Evolutionary conservation across 2,113 vertebrate genomes (phyloP), one percentile per base, ranked within the genome.

Genomic region (Aythya baeri): DNA sequence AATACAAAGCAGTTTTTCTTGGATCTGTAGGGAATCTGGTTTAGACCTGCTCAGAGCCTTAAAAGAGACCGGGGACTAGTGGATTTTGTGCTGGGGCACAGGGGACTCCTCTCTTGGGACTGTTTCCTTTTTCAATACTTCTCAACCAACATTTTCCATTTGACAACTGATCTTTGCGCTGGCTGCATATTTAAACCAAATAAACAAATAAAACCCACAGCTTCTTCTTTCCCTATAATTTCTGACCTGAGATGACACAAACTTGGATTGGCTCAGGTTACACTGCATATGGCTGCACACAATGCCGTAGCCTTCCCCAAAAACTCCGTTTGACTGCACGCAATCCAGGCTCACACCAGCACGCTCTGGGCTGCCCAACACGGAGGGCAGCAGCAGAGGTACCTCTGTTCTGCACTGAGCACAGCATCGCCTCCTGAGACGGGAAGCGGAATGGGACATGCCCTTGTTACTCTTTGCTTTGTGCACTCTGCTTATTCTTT

Each of bases 201-300:
- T 83, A 96, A 96, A 91, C 92, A 95, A 96, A 91, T 91, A 95
- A 95, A 94, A 0, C 23, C 92, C 84, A 4, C 43, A 68, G 63
- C 73, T 94, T 81, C 63, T 94, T 93, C 94, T 77, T 89, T 67
- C 95, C 78, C 89, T 95, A 1, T 96, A 96, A 96, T 97, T 96
- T 94, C 82, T 96, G 92, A 94, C 92, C 96, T 83, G 89, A 93
- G 79, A 89, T 96, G 96, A 96, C 94, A 96, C 82, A 38, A 52
- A 72, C 68, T 75, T 32, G 67, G 75, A 58, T 67, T 80, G 84
- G 89, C 55, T 96, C 82, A 20, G 57, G 75, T 95, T 97, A 68
- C 85, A 0, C 36, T 57, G 71, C 59, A 34, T 63, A 15, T 61
- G 62, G 73, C 89, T 71, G 83, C 73, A 18, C 32, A 9, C 16